phyloP scores from a whole-genome alignment of 2,797 vertebrate species.

The Antrozous pallidus region DNA sequence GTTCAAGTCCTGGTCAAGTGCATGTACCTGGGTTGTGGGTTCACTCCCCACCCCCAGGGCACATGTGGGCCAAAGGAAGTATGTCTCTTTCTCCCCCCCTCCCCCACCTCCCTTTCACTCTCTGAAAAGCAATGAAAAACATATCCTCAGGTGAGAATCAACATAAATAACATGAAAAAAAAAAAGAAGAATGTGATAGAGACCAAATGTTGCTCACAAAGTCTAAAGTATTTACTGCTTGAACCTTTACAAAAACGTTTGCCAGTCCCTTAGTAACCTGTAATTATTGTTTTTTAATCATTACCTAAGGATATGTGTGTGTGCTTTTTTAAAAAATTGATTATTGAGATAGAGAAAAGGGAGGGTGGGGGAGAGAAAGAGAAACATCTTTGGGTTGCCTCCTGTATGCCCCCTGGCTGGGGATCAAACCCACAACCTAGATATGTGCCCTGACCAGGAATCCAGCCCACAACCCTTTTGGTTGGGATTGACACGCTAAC shows the following conservation, averaged over 20 bases:
- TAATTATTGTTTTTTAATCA: neutral
- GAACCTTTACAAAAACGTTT: conserved; percentile 10
- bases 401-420: neutral
- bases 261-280: neutral
- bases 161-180: no score
- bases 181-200: neutral
- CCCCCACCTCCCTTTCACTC: no score
- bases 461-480: neutral
- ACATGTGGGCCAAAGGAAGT: no score
- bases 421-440: neutral
- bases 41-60: no score
- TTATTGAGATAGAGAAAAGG: neutral
- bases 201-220: neutral
- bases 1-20: no score
- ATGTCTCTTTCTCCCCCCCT: no score
- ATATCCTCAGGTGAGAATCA: no score
- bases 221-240: neutral
- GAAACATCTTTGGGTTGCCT: neutral
- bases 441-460: neutral
- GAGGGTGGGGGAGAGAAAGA: neutral
- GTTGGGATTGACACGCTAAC: neutral
- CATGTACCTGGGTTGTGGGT: no score
- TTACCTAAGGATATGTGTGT: neutral
- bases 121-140: no score
- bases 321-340: neutral